These are phyloP conservation scores for Drosophila tanythrix DNA, from an alignment of 2,888 invertebrate genomes.

Conservation along the genomic window DNA sequence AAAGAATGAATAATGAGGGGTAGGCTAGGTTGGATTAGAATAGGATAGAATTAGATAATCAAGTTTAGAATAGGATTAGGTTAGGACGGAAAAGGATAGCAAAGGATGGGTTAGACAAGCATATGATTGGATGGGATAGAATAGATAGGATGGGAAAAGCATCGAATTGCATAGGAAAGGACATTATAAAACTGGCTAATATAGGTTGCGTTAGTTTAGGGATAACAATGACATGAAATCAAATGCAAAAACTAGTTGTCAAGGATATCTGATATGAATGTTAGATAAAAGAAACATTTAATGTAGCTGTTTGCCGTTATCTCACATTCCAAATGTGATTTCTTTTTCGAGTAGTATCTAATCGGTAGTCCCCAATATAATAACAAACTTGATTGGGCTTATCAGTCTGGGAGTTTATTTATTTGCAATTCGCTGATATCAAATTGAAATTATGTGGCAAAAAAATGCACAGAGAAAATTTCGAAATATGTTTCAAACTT, in stretches of 20 bases:
- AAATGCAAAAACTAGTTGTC: not conserved
- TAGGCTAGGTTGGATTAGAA: not conserved
- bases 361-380: conserved; percentile 19
- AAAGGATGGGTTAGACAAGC: not conserved
- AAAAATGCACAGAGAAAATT: not conserved
- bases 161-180: not conserved
- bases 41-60: not conserved
- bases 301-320: conserved; percentile 6
- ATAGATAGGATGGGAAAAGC: not conserved
- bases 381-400: conserved; percentile 3
- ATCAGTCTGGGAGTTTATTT: conserved; percentile 9
- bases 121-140: rapidly evolving
- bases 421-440: not conserved
- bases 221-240: too few species aligned
- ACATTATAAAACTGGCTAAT: too few species aligned
- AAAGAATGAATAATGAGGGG: not conserved
- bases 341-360: conserved; percentile 24
- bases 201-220: not conserved
- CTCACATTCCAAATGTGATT: conserved; percentile 12
- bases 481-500: not conserved
- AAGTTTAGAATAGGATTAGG: not conserved
- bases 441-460: not conserved
- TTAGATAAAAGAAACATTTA: not conserved
- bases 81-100: not conserved
- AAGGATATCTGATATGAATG: not conserved